A percentile compares a stretch with the other conserved stretches of the same genome.
Evolutionary conservation across 2,797 vertebrate species (phyloP).

Genomic region (Peromyscus eremicus): DNA sequence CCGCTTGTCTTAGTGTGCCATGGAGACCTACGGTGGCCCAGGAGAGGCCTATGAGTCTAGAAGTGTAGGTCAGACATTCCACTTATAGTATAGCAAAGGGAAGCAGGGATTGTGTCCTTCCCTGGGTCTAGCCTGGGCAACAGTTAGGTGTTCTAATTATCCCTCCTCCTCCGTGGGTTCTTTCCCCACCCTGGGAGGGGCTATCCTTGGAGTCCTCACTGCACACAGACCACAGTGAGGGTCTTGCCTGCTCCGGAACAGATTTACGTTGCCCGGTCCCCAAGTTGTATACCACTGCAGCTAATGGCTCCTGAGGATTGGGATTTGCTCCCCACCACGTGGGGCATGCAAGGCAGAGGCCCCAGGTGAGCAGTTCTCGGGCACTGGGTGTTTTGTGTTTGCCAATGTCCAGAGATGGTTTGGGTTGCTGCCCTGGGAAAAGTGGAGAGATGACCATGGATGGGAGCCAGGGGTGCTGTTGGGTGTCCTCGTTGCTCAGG

Average conservation of each 20-base stretch:
- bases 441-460: too few species aligned
- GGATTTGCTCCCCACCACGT: too few species aligned
- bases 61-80: not conserved
- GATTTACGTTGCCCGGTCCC: not conserved
- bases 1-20: not conserved
- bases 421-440: not conserved
- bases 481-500: accelerated
- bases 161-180: not conserved
- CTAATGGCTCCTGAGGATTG: accelerated
- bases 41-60: not conserved
- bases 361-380: not conserved
- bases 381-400: accelerated
- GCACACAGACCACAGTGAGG: not conserved
- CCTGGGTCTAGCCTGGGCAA: not conserved
- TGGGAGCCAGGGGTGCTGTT: not conserved
- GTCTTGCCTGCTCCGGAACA: not conserved
- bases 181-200: not conserved
- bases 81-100: not conserved
- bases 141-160: not conserved
- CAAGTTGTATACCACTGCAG: not conserved
- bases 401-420: not conserved
- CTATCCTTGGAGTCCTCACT: not conserved
- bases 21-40: accelerated
- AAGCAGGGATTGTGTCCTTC: not conserved
- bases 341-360: not conserved